phyloP scores from a whole-genome alignment of 2,797 vertebrate genomes.

The Acanthiza pusilla region DNA sequence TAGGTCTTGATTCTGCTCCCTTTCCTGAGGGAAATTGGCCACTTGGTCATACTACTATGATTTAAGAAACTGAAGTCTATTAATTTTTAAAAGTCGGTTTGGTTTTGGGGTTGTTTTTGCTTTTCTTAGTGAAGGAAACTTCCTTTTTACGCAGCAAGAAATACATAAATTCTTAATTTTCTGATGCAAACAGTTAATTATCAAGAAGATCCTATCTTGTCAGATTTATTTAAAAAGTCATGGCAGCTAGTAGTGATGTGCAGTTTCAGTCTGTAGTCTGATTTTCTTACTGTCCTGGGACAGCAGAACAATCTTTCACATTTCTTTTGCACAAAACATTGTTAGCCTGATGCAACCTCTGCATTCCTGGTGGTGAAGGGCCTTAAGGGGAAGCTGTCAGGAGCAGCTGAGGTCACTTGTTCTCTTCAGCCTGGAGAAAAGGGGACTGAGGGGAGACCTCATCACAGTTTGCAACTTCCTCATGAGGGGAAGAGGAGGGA shows the following conservation, averaged over 20 bases:
- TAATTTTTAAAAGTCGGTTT: neutral
- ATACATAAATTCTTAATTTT: neutral
- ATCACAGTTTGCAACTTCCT: fast-evolving
- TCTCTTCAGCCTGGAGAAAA: neutral
- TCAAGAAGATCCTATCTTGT: neutral
- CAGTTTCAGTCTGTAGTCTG: neutral
- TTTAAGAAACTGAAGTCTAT: neutral
- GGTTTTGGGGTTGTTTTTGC: neutral
- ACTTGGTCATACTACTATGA: neutral
- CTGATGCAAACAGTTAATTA: neutral
- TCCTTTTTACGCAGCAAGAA: neutral
- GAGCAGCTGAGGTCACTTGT: neutral
- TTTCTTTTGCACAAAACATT: neutral
- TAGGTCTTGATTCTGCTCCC: neutral
- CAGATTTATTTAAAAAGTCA: neutral
- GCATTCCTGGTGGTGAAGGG: neutral
- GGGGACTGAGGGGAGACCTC: neutral
- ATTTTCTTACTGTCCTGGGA: neutral
- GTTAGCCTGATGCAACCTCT: neutral
- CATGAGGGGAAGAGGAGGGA: too few species aligned
- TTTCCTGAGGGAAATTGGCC: neutral
- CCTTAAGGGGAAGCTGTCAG: neutral
- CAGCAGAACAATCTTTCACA: neutral
- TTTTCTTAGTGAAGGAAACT: neutral
- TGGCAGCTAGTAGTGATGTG: neutral